A percentile compares a stretch with the other conserved stretches of the same genome.
Evolutionary conservation across 2,113 vertebrate genomes (phyloP).

Genomic region (Furnarius figulus): DNA sequence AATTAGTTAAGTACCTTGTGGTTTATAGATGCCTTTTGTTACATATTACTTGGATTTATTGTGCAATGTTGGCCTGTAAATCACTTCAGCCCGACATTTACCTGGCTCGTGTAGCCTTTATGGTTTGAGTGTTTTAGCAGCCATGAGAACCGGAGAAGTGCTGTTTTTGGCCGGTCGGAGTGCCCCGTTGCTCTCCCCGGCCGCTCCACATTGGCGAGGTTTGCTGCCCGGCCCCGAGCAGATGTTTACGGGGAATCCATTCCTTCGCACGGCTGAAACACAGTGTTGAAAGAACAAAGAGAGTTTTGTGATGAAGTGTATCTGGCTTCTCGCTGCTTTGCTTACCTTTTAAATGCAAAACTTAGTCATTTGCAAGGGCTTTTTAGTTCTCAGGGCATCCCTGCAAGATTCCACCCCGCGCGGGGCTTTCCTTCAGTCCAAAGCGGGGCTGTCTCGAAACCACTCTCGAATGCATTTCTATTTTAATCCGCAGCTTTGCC

Average conservation of each 20-base stretch:
- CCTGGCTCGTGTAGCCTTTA: constrained; percentile 12
- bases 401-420: neutral
- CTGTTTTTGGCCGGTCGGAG: neutral
- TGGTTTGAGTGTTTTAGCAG: constrained; percentile 16
- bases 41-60: constrained; percentile 37
- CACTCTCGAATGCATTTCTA: constrained; percentile 19
- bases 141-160: neutral
- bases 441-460: constrained; percentile 4
- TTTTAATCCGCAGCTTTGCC: constrained; percentile 46
- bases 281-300: constrained; percentile 40
- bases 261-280: neutral
- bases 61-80: constrained; percentile 14
- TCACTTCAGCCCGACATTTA: constrained; percentile 30
- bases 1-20: constrained; percentile 37
- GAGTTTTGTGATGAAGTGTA: constrained; percentile 52
- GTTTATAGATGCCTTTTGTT: constrained; percentile 31
- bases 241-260: constrained; percentile 27
- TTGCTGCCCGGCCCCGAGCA: neutral
- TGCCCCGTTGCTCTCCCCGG: neutral
- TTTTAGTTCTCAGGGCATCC: constrained; percentile 32
- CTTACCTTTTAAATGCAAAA: constrained; percentile 67
- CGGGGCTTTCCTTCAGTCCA: neutral
- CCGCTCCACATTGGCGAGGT: neutral
- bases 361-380: constrained; percentile 29
- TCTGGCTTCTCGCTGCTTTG: constrained; percentile 47